Conservation (phyloP, 92 coral and sea anemone genomes). For the Pocillopora meandrina region DNA sequence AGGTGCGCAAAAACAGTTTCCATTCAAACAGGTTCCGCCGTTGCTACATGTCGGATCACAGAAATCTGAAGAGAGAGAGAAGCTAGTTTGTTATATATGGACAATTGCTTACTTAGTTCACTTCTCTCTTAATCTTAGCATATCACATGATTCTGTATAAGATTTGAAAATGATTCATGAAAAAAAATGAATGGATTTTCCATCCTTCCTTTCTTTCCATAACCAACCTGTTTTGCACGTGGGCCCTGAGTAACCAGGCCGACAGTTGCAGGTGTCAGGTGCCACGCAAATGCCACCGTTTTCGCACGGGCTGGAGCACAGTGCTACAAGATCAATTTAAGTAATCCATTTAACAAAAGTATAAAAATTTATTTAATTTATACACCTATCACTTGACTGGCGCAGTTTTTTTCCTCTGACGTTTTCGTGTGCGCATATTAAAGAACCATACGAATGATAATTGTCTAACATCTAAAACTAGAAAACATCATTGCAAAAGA, state of each 20-base stretch:
- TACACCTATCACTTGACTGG: too few species aligned
- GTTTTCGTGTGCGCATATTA: too few species aligned
- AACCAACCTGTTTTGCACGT: constrained; percentile 57
- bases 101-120: too few species aligned
- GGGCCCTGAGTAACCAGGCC: constrained; percentile 56
- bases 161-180: neutral
- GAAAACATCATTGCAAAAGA: too few species aligned
- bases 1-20: constrained; percentile 25
- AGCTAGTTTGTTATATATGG: neutral
- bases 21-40: constrained; percentile 48
- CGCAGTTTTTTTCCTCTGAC: too few species aligned
- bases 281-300: constrained; percentile 66
- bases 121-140: too few species aligned
- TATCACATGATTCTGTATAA: neutral
- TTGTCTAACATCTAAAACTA: too few species aligned
- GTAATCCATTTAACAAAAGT: neutral
- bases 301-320: constrained; percentile 46
- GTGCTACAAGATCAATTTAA: constrained; percentile 28
- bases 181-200: too few species aligned
- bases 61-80: constrained; percentile 15
- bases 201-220: too few species aligned
- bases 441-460: too few species aligned
- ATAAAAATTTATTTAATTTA: too few species aligned
- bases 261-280: constrained; percentile 54
- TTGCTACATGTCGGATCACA: constrained; percentile 46